Evolutionary conservation across 2,888 invertebrate species (phyloP), one percentile per base, ranked within the genome.

Genomic region (Lagria hirta): DNA sequence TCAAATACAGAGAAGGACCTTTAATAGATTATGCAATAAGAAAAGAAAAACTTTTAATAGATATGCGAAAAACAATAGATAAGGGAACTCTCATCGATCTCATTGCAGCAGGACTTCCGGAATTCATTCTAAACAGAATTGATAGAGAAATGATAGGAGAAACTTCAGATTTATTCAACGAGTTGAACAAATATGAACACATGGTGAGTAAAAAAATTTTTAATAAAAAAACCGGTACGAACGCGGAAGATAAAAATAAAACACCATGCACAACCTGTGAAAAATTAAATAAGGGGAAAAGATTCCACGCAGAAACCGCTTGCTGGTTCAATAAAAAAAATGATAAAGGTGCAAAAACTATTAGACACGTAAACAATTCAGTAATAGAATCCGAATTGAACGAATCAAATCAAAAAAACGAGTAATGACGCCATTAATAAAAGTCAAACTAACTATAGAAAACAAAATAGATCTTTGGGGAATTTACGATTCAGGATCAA

Each of bases 401-500:
- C n/a, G n/a, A 37, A 17, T 18, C n/a, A n/a, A n/a, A n/a, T n/a
- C 35, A 8, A 45, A 51, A 48, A 51, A 53, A 54, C 51, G 17
- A 41, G 12, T 23, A 10, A 10, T 40, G 1, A 18, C 49, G 40
- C 49, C 48, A 52, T 43, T 52, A 37, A 52, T 54, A 20, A 42
- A 48, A 32, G 16, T 48, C 18, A 36, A 51, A 14, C 16, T 49
- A 32, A 28, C 32, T 11, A 22, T 51, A 30, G 24, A 53, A 18
- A 36, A 42, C 15, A 34, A 28, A 17, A 32, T 47, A 17, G 33
- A 47, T 36, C 13, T 45, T 29, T 29, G 11, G 33, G 51, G 43
- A 37, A 43, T 45, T 21, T 46, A 52, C 29, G 50, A 52, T 20
- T 46, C 48, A 16, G 48, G 48, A 10, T 52, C 52, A n/a, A 46